Conservation (phyloP, 2,113 vertebrate genomes). For the Monarcha castaneiventris region DNA sequence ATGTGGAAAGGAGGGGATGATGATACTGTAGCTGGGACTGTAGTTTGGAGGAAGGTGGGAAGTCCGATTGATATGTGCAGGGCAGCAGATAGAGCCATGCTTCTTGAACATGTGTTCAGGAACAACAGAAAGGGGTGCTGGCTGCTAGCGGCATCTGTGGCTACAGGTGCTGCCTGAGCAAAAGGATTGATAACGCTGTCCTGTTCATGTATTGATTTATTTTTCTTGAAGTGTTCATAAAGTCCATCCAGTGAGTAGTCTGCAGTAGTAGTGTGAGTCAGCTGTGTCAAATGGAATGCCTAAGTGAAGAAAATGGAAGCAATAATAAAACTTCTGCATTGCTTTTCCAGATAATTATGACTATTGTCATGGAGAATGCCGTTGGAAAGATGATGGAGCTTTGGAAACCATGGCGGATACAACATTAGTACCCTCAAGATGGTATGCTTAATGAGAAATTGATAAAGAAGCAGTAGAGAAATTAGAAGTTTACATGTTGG, state of each 20-base stretch:
- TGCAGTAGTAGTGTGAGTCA: background rate
- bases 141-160: background rate
- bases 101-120: fast-evolving
- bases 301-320: background rate
- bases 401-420: background rate
- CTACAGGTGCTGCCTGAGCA: background rate
- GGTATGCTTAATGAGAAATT: constrained; percentile 23
- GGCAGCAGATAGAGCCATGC: background rate
- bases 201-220: background rate
- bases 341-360: background rate
- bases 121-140: background rate
- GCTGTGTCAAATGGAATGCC: background rate
- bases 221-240: background rate
- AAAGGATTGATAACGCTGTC: background rate
- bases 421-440: background rate
- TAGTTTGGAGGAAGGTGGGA: background rate
- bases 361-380: fast-evolving
- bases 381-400: background rate
- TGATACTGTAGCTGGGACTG: background rate
- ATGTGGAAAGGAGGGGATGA: background rate
- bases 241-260: background rate
- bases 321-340: background rate
- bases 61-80: background rate
- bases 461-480: background rate
- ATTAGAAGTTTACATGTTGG: background rate